Conservation (phyloP, 1,140 invertebrate species). For the Drosophila quadrilineata region DNA sequence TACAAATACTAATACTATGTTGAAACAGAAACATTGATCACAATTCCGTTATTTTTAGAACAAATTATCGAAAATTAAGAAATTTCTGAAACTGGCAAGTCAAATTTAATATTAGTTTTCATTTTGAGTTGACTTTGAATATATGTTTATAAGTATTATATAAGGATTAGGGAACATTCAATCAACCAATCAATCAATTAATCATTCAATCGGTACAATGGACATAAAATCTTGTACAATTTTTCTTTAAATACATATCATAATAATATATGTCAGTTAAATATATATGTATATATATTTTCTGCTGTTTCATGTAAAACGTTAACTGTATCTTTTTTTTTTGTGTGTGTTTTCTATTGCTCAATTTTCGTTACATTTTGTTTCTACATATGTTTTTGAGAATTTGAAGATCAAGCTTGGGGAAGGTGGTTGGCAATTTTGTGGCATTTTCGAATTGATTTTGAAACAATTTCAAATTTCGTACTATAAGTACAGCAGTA, state of each 20-base stretch:
- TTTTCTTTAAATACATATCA: slow-evolving; percentile 3
- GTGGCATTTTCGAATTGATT: too few species aligned
- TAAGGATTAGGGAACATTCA: not conserved
- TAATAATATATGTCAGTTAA: not conserved
- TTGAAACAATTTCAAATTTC: too few species aligned
- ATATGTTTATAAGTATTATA: not conserved
- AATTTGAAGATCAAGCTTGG: too few species aligned
- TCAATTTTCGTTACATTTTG: slow-evolving; percentile 9
- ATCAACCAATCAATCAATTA: too few species aligned
- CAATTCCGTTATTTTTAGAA: slow-evolving; percentile 54
- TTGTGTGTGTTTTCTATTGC: slow-evolving; percentile 31
- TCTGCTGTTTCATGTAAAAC: slow-evolving; percentile 2
- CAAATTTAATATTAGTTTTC: not conserved
- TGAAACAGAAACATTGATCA: slow-evolving; percentile 54
- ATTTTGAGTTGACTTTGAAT: slow-evolving; percentile 6
- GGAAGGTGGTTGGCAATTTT: too few species aligned
- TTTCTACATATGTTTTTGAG: too few species aligned
- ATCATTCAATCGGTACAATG: slow-evolving; percentile 13
- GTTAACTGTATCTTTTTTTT: slow-evolving; percentile 34
- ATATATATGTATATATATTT: not conserved
- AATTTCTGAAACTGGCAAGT: slow-evolving; percentile 40
- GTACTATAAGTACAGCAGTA: too few species aligned
- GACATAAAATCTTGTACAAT: slow-evolving; percentile 24
- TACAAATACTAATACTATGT: slow-evolving; percentile 8
- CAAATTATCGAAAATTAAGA: slow-evolving; percentile 21